A percentile compares a stretch with the other conserved stretches of the same genome.
Conservation (phyloP, 2,888 invertebrate genomes). For the Scaptodrosophila latifasciaeformis region DNA sequence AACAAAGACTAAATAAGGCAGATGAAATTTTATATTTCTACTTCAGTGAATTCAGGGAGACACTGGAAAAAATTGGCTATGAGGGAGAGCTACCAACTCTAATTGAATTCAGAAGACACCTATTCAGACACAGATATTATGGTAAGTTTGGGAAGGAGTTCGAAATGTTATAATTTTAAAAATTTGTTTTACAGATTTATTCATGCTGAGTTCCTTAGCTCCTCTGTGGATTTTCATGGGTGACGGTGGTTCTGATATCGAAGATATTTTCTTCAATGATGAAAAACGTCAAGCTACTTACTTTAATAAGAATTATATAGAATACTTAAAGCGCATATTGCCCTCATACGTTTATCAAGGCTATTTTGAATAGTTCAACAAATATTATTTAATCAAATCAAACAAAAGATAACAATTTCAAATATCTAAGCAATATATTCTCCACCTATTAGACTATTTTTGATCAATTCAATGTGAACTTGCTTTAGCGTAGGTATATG, state of each 20-base stretch:
- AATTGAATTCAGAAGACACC: conserved; percentile 43
- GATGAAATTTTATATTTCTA: conserved; percentile 47
- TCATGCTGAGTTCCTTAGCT: conserved; percentile 25
- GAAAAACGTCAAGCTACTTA: conserved; percentile 14
- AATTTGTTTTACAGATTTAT: no score
- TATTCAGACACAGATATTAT: conserved; percentile 46
- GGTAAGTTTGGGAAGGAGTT: conserved; percentile 30
- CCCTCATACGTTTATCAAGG: conserved; percentile 18
- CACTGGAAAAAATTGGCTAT: conserved; percentile 36
- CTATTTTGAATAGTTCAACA: conserved; percentile 2
- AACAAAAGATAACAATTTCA: no score
- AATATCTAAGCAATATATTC: no score
- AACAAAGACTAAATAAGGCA: conserved; percentile 37
- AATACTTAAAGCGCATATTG: conserved; percentile 21
- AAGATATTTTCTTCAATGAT: conserved; percentile 4
- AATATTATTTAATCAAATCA: no score
- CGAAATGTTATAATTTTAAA: neutral
- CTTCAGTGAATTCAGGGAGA: conserved; percentile 27
- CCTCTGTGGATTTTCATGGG: conserved; percentile 22
- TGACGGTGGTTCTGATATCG: conserved; percentile 15
- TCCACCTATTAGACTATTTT: conserved; percentile 72
- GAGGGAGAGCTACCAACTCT: conserved; percentile 45
- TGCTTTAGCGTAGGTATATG: conserved; percentile 72
- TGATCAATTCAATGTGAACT: conserved; percentile 70
- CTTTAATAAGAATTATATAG: conserved; percentile 7